These are phyloP conservation scores for Microctonus hyperodae DNA, from an alignment of 2,888 invertebrate species.

Conservation along the genomic window DNA sequence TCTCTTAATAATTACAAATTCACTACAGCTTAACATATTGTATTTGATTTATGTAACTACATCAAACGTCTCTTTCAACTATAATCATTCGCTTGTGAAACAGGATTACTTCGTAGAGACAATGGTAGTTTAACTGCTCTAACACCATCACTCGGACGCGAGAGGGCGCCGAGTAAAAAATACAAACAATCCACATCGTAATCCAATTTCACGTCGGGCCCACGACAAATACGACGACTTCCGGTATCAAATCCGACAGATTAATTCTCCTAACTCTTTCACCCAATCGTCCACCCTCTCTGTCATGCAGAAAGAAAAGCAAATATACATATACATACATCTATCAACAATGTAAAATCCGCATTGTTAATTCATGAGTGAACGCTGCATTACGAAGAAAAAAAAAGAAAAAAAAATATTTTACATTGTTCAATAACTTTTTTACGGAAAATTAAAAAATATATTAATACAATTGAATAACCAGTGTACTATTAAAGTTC, in stretches of 20 bases:
- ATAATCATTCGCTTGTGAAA: conserved; percentile 21
- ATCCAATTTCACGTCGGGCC: conserved; percentile 54
- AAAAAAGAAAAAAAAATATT: too few species aligned
- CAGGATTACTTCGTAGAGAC: conserved; percentile 16
- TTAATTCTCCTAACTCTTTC: conserved; percentile 45
- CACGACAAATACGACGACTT: conserved; percentile 47
- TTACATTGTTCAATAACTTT: too few species aligned
- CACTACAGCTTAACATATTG: neutral
- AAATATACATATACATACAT: neutral
- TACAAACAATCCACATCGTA: conserved; percentile 44
- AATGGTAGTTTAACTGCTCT: conserved; percentile 7
- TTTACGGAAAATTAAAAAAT: too few species aligned
- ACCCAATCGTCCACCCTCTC: conserved; percentile 28
- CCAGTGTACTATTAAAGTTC: too few species aligned
- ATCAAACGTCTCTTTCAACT: conserved; percentile 10
- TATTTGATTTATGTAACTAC: neutral
- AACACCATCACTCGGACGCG: conserved; percentile 24
- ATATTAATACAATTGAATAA: too few species aligned
- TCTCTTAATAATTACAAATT: too few species aligned
- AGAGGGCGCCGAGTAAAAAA: conserved; percentile 41
- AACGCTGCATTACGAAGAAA: too few species aligned
- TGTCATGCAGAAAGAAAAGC: neutral
- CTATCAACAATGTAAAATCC: too few species aligned
- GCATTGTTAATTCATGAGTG: too few species aligned
- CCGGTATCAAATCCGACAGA: conserved; percentile 51